phyloP scores from a whole-genome alignment of 2,113 vertebrate species.

The Engystomops pustulosus region DNA sequence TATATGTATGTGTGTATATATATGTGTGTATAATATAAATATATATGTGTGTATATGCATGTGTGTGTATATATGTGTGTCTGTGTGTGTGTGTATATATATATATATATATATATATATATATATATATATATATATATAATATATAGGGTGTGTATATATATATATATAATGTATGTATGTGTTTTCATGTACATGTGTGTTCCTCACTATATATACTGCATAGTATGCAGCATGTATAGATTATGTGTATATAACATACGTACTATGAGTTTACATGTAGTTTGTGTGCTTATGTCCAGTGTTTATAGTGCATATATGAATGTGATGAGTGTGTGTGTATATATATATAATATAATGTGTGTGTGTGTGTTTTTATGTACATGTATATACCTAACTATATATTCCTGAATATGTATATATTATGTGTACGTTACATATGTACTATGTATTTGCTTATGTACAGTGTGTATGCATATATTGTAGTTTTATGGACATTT shows the following conservation, averaged over 20 bases:
- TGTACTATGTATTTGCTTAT: background rate
- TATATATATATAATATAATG: background rate
- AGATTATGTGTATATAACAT: background rate
- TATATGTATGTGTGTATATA: background rate
- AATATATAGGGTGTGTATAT: background rate
- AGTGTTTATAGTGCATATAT: background rate
- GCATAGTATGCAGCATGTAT: background rate
- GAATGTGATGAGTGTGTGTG: background rate
- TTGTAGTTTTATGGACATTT: no score
- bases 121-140: background rate
- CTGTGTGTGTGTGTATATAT: background rate
- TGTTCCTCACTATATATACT: background rate
- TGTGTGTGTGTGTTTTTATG: background rate
- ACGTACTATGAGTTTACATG: background rate
- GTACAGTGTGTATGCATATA: no score
- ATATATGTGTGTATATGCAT: background rate
- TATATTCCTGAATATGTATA: background rate
- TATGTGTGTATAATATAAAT: background rate
- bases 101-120: background rate
- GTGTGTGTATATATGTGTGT: background rate
- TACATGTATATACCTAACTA: background rate
- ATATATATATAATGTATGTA: background rate
- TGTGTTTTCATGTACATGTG: background rate
- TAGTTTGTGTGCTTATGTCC: background rate
- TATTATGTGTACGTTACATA: background rate